phyloP scores from a whole-genome alignment of 2,113 vertebrate species.

The Phalacrocorax brasilianus region DNA sequence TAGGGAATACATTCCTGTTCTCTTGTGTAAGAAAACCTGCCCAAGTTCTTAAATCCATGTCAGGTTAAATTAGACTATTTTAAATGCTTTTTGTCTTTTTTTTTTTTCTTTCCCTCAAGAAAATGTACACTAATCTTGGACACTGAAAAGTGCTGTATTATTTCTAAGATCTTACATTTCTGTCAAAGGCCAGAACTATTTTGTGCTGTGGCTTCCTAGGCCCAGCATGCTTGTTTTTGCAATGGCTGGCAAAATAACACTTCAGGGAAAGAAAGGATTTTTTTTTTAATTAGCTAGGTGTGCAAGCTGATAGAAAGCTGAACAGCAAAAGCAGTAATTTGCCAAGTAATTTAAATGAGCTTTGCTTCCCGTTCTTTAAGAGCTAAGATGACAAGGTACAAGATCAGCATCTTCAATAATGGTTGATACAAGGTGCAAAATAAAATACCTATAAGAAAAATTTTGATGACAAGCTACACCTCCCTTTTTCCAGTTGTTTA shows the following conservation, averaged over 20 bases:
- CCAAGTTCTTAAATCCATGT: not conserved
- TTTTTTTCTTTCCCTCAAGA: not conserved
- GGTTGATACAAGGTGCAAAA: not conserved
- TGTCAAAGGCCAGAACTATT: too few relatives aligned
- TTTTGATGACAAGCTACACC: not conserved
- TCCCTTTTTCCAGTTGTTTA: not conserved
- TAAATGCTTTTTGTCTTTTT: too few relatives aligned
- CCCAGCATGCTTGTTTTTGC: not conserved
- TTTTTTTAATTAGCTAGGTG: not conserved
- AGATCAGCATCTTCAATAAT: not conserved
- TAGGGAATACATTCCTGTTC: too few relatives aligned
- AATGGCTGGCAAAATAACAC: not conserved
- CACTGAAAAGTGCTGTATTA: not conserved
- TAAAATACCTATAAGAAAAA: not conserved
- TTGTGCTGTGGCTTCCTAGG: not conserved
- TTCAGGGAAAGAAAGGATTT: not conserved
- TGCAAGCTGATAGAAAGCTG: not conserved
- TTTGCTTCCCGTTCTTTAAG: not conserved
- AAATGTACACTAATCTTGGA: not conserved
- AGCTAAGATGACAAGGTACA: not conserved
- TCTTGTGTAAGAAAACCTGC: not conserved
- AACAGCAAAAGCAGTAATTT: not conserved
- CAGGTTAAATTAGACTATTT: not conserved
- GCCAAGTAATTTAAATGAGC: not conserved
- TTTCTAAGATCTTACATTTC: not conserved